Percentiles rank a stretch among this genome's conserved stretches.
Evolutionary conservation across 2,797 vertebrate species (phyloP).

Genomic region (Vireo griseus): DNA sequence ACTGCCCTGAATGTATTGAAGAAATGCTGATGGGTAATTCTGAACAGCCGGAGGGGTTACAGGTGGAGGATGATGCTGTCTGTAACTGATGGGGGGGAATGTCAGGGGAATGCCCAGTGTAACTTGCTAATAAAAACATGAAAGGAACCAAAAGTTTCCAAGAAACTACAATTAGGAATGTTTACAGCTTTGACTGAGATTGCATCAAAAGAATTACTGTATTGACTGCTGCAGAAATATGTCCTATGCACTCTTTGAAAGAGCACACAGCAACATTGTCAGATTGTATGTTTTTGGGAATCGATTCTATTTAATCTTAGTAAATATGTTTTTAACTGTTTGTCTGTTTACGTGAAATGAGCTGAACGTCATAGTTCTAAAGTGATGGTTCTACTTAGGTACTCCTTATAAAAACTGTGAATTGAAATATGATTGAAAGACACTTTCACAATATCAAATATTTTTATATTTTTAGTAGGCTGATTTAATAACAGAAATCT

Average conservation of each 20-base stretch:
- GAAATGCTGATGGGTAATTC: not conserved
- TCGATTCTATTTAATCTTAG: slow-evolving; percentile 56
- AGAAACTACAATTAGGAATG: slow-evolving; percentile 51
- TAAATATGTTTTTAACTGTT: slow-evolving; percentile 55
- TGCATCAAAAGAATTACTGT: slow-evolving; percentile 43
- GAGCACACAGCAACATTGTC: slow-evolving; percentile 64
- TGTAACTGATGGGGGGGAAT: not conserved
- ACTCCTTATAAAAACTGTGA: slow-evolving; percentile 60
- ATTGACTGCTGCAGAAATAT: slow-evolving; percentile 64
- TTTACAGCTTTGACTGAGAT: slow-evolving; percentile 64
- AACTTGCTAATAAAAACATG: slow-evolving; percentile 66
- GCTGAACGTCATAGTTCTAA: slow-evolving; percentile 14
- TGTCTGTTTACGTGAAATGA: slow-evolving; percentile 48
- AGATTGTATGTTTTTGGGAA: slow-evolving; percentile 61
- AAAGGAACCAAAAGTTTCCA: slow-evolving; percentile 62
- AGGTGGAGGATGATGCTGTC: not conserved
- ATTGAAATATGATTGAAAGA: slow-evolving; percentile 51
- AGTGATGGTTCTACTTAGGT: slow-evolving; percentile 37
- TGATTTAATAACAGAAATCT: slow-evolving; percentile 38
- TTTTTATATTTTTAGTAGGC: slow-evolving; percentile 69
- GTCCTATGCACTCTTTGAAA: slow-evolving; percentile 72
- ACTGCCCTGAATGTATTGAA: slow-evolving; percentile 13
- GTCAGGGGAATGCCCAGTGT: slow-evolving; percentile 31
- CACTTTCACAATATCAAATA: slow-evolving; percentile 33
- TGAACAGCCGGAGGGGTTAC: not conserved